phyloP scores from a whole-genome alignment of 2,888 invertebrate species.

The Idaea biselata region DNA sequence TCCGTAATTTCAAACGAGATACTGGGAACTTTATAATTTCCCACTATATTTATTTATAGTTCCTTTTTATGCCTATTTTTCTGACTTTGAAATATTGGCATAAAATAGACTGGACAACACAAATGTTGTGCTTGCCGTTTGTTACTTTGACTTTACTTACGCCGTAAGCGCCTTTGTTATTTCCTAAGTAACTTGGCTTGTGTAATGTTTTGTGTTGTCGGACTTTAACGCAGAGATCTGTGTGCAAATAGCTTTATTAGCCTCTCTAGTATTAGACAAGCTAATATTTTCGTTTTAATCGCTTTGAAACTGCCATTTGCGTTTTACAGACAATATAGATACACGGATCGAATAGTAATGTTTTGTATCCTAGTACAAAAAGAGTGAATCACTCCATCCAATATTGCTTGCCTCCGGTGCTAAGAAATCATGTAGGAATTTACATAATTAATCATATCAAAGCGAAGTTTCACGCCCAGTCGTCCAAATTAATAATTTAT shows the following conservation, averaged over 20 bases:
- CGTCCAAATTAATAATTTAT: conserved; percentile 36
- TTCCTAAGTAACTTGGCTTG: too few species aligned
- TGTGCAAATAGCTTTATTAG: too few species aligned
- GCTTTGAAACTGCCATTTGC: background rate
- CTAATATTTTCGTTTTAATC: too few species aligned
- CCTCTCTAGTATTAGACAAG: too few species aligned
- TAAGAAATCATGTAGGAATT: conserved; percentile 26
- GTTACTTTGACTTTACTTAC: too few species aligned
- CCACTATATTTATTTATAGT: background rate
- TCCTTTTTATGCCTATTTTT: background rate
- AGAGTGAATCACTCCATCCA: conserved; percentile 53
- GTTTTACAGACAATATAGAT: background rate
- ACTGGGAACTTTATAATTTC: background rate
- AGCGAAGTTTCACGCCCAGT: conserved; percentile 32
- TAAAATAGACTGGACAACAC: too few species aligned
- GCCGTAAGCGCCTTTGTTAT: too few species aligned
- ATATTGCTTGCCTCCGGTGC: conserved; percentile 63
- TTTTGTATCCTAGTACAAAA: conserved; percentile 46
- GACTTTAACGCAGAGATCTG: too few species aligned
- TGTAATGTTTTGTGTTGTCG: too few species aligned
- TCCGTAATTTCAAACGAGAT: background rate
- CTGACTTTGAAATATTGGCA: background rate
- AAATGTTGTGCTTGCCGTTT: too few species aligned
- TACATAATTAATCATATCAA: conserved; percentile 19
- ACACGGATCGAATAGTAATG: conserved; percentile 7